Percentiles rank a stretch among this genome's conserved stretches.
Evolutionary conservation across 2,888 invertebrate species (phyloP).

Genomic region (Ornithoptera alexandrae): DNA sequence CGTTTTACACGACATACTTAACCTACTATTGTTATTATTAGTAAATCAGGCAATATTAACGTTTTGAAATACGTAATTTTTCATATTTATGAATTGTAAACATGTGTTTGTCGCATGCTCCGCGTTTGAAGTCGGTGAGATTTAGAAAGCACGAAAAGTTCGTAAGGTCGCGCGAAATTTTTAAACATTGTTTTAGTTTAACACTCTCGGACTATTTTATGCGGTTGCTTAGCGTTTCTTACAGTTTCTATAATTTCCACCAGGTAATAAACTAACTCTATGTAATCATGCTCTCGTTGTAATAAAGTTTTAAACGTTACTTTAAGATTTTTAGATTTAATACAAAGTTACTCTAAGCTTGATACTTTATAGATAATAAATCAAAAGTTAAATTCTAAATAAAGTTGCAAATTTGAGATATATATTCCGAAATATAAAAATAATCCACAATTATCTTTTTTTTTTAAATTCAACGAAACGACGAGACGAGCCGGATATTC

Average conservation of each 20-base stretch:
- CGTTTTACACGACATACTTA: too few relatives aligned
- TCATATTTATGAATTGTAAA: not conserved
- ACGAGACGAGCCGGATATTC: too few relatives aligned
- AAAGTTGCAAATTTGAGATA: too few relatives aligned
- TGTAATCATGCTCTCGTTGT: not conserved
- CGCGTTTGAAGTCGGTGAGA: constrained; percentile 28
- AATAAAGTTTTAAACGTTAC: not conserved
- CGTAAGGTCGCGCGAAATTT: constrained; percentile 27
- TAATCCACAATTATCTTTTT: too few relatives aligned
- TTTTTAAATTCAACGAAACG: too few relatives aligned
- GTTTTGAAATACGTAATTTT: not conserved
- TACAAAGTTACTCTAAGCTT: too few relatives aligned
- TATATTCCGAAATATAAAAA: too few relatives aligned
- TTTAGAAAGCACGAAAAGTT: constrained; percentile 36
- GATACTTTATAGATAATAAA: too few relatives aligned
- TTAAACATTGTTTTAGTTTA: constrained; percentile 26
- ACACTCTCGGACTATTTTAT: not conserved
- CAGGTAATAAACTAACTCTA: not conserved
- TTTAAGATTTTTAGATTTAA: too few relatives aligned
- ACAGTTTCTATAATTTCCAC: not conserved
- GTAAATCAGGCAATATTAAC: too few relatives aligned
- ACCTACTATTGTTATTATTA: too few relatives aligned
- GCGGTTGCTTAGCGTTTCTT: not conserved
- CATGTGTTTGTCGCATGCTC: not conserved
- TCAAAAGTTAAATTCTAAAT: too few relatives aligned